Evolutionary conservation across 2,888 invertebrate species (phyloP), one percentile per base, ranked within the genome.

Genomic region (Aplocera efformata): DNA sequence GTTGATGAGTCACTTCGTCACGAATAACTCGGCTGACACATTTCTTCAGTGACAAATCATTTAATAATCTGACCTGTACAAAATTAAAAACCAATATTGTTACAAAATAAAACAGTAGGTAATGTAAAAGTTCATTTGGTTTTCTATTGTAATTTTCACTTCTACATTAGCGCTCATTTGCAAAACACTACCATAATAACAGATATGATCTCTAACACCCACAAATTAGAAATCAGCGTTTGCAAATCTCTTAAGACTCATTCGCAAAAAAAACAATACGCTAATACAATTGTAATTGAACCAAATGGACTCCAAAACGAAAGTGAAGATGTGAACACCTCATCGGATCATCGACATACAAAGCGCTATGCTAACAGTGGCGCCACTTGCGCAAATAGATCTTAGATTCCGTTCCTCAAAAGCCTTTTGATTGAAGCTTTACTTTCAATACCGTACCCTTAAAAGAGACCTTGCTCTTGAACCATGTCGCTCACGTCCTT

Each of bases 261-360:
- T 49, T 54, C 38, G 49, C 36, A 53, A 57, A 60, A 61, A 54
- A 61, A 60, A 60, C 46, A 32, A 31, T 53, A 37, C 53, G 52
- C 53, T 63, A 64, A 69, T 68, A 64, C 64, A 65, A 70, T 63
- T 59, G 62, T 73, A 78, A 75, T 76, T 72, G 69, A 68, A 67
- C 58, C 58, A 72, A 73, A 77, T 73, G 60, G 67, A 60, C 61
- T 48, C 50, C 45, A 38, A 61, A 61, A 73, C 60, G 80, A 81
- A 82, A 82, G 81, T 77, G 70, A 73, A 62, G 36, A 46, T 10
- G 29, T 11, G 22, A 32, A 24, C 35, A 30, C 28, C 25, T 37
- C 29, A 40, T 32, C 41, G 31, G 31, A 7, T 31, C 10, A 30
- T 38, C 11, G 10, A 40, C 33, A 17, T 29, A 36, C 11, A 1